Percentiles rank a stretch among this genome's conserved stretches.
These are phyloP conservation scores for Drosophila pectinifera DNA, from an alignment of 1,140 invertebrate species.

Conservation along the genomic window DNA sequence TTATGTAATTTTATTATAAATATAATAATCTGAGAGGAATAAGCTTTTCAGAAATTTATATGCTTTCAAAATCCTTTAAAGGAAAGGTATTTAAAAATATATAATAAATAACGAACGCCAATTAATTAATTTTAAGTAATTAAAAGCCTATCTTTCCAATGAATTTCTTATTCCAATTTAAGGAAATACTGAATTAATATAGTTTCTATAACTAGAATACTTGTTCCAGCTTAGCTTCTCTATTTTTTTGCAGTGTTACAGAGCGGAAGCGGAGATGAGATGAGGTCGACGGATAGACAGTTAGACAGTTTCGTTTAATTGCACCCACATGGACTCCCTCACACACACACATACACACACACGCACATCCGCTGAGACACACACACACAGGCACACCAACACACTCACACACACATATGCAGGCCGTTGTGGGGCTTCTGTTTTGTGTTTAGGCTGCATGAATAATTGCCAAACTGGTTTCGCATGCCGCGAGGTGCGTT, in stretches of 20 bases:
- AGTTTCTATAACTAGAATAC: too few species aligned
- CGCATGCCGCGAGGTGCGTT: constrained; percentile 45
- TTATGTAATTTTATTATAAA: too few species aligned
- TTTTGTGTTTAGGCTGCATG: constrained; percentile 73
- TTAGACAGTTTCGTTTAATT: constrained; percentile 55
- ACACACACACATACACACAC: constrained; percentile 9
- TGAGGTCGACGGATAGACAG: constrained; percentile 19
- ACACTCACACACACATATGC: constrained; percentile 10
- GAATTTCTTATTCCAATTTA: too few species aligned
- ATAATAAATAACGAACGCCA: too few species aligned
- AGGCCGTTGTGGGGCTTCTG: constrained; percentile 32
- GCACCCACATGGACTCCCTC: constrained; percentile 48
- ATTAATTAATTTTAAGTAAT: too few species aligned
- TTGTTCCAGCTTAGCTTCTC: too few species aligned
- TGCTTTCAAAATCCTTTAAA: too few species aligned
- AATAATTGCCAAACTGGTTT: constrained; percentile 68
- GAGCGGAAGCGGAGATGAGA: constrained; percentile 17
- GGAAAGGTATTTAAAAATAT: too few species aligned
- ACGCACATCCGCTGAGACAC: neutral
- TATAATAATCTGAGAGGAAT: too few species aligned
- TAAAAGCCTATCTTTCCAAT: too few species aligned
- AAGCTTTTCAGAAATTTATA: too few species aligned
- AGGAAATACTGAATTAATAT: neutral
- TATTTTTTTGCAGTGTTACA: constrained; percentile 8
- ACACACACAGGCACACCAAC: neutral